Percentiles rank a stretch among this genome's conserved stretches.
These are phyloP conservation scores for Ondatra zibethicus DNA, from an alignment of 2,113 vertebrate species.

Conservation along the genomic window DNA sequence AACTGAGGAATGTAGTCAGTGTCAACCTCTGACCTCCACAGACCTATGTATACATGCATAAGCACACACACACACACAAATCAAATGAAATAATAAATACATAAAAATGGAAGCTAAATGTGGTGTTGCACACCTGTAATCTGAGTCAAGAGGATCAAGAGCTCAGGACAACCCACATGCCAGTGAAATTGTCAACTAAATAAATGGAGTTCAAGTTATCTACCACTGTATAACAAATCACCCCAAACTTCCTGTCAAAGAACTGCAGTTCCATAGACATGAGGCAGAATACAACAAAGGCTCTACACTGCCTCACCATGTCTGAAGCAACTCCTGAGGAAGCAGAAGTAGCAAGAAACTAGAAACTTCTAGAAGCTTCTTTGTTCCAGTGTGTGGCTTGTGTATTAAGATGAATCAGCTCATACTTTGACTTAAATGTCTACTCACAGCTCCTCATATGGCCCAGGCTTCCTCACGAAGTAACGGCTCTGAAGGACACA, in stretches of 20 bases:
- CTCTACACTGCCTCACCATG: not conserved
- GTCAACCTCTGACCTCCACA: not conserved
- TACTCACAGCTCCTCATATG: not conserved
- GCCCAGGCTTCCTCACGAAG: not conserved
- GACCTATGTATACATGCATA: not conserved
- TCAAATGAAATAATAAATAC: not conserved
- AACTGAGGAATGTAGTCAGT: not conserved
- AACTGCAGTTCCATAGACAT: not conserved
- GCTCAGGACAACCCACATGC: not conserved
- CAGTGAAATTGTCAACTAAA: not conserved
- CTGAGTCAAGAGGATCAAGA: not conserved
- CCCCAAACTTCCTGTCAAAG: not conserved
- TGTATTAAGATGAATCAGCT: not conserved
- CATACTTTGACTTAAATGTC: not conserved
- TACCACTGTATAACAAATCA: not conserved
- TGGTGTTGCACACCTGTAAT: not conserved
- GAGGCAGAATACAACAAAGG: rapidly evolving
- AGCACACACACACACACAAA: not conserved
- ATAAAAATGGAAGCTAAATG: not conserved
- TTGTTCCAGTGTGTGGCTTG: not conserved
- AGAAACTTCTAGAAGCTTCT: not conserved
- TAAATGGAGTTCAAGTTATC: not conserved
- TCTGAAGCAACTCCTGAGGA: not conserved
- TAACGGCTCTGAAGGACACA: not conserved
- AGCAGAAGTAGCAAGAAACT: not conserved